Base-by-base conservation (phyloP, 2,888 invertebrate genomes). In the Chalcosyrphus nemorum region DNA sequence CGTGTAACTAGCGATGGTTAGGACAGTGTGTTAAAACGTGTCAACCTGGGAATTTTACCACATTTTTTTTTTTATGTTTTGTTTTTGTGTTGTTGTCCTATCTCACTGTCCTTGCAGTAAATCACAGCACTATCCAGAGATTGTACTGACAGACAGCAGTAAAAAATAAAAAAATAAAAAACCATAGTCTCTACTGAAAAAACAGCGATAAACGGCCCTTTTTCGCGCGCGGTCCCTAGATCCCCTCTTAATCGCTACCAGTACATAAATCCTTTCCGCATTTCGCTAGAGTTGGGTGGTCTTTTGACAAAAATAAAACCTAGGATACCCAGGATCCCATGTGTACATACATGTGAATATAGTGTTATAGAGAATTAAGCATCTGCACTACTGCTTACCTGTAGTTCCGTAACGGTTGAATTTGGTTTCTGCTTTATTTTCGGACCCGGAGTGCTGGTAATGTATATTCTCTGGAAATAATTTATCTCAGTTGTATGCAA, bases 401-500 rank as follows among this genome's bases (percentile, higher is more conserved):
- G 70, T 38, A 29, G 74, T 47, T 57, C 43, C 32, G 50, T 52
- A 4, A 7, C 50, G 21, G 56, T 59, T 9, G 24, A 24, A 7
- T 24, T 47, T 38, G n/a, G n/a, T 27, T 52, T 29, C 41, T 50
- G 24, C 15, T 29, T 29, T n/a, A n/a, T 27, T 50, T 52, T 41
- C 13, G 17, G 32, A 6, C 52, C 57, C n/a, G n/a, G n/a, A 43
- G 59, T 57, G 32, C 27, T 19, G 65, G 29, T 65, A 15, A 63
- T 71, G 61, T 76, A 54, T 71, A 56, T 65, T 66, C 66, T 47
- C 65, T 61, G 59, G 43, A 72, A 54, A 82, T 77, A 82, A 68
- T 70, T 82, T 82, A 77, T 77, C 66, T 38, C 13, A 41, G 77
- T 68, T 82, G 72, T 72, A 82, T 72, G 82, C 77, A 72, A 41